Evolutionary conservation across 23 tunicate species (phyloP).

Genomic region (Aplidium turbinatum): DNA sequence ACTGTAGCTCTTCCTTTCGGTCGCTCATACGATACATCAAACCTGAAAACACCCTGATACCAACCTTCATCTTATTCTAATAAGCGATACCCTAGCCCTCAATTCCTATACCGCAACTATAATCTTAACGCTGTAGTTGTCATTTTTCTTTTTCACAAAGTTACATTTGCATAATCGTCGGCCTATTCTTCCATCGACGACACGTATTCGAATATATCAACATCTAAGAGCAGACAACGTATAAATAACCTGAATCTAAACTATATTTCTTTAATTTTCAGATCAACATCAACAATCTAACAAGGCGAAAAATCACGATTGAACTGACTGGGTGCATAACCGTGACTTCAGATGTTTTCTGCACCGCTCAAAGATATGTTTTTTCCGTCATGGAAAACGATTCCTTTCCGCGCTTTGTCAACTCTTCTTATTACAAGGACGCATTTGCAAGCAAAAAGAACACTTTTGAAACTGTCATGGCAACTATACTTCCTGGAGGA

Average conservation of each 20-base stretch:
- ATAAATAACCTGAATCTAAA: not conserved
- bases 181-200: no score
- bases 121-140: no score
- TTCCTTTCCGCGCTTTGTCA: conserved; percentile 75
- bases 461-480: conserved; percentile 27
- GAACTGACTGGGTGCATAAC: conserved; percentile 33
- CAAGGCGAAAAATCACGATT: conserved; percentile 47
- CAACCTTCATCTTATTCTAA: no score
- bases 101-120: no score
- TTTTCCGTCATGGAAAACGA: conserved; percentile 86
- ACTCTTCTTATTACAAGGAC: conserved; percentile 50
- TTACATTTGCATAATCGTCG: no score
- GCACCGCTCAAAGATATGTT: conserved; percentile 65
- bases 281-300: conserved; percentile 69
- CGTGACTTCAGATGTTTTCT: conserved; percentile 41
- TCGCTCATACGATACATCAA: no score
- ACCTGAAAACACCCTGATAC: no score
- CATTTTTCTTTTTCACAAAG: no score
- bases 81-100: no score
- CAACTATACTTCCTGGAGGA: conserved; percentile 34
- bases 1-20: no score
- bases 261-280: conserved; percentile 10
- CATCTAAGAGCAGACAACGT: no score
- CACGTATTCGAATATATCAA: not conserved
- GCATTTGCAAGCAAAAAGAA: conserved; percentile 9